Conservation (phyloP, 2,888 invertebrate species). For the Papilio gigon region DNA sequence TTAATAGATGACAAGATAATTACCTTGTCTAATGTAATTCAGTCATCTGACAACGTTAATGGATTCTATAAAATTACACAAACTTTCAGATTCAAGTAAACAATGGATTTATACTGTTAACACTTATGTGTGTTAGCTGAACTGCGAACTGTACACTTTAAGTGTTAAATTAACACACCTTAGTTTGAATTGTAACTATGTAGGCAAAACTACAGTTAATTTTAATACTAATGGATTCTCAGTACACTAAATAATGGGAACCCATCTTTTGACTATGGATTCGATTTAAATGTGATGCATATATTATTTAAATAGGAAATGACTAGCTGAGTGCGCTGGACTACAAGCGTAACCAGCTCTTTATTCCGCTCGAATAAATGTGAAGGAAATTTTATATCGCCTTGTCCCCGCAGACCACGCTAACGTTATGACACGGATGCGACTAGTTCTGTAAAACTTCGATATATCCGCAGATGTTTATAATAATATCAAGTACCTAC, state of each 20-base stretch:
- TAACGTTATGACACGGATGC: background rate
- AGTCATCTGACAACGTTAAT: too few relatives aligned
- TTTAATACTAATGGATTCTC: too few relatives aligned
- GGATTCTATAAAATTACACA: too few relatives aligned
- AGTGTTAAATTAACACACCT: too few relatives aligned
- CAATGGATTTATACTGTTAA: too few relatives aligned
- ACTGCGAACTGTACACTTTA: too few relatives aligned
- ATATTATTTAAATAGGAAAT: background rate
- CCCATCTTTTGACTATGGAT: too few relatives aligned
- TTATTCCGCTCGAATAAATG: background rate
- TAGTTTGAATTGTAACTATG: too few relatives aligned
- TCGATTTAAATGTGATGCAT: background rate
- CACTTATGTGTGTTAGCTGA: too few relatives aligned
- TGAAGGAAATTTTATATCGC: constrained; percentile 16
- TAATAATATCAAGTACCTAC: background rate
- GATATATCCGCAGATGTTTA: background rate
- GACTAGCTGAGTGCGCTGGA: background rate
- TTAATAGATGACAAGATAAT: background rate
- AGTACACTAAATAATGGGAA: too few relatives aligned
- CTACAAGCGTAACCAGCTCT: background rate
- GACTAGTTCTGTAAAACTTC: constrained; percentile 12
- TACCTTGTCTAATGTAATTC: background rate
- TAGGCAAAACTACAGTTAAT: too few relatives aligned
- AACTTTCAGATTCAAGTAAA: too few relatives aligned
- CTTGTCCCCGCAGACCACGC: background rate